Conservation (phyloP, 35 echinoderm and acorn worm genomes). For the Lytechinus pictus region DNA sequence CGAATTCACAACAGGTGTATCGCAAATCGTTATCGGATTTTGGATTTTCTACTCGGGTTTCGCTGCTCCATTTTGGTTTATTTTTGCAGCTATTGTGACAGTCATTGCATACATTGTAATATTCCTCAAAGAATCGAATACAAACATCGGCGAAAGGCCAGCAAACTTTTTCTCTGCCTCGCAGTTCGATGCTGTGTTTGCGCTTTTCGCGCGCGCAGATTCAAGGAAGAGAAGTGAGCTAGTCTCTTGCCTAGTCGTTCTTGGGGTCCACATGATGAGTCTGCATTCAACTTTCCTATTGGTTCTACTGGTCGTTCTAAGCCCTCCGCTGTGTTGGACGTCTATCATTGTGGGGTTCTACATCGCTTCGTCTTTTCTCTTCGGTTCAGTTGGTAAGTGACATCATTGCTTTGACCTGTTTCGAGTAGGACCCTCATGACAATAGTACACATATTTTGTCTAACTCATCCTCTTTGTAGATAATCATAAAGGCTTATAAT, state of each 20-base stretch:
- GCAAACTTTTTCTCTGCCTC: conserved; percentile 4
- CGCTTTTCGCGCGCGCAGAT: neutral
- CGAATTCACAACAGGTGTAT: conserved; percentile 45
- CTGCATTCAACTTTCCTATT: conserved; percentile 50
- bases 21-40: conserved; percentile 53
- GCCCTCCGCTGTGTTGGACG: conserved; percentile 57
- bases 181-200: conserved; percentile 49
- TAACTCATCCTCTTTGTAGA: too few relatives aligned
- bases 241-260: conserved; percentile 49
- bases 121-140: conserved; percentile 34
- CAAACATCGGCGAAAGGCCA: neutral
- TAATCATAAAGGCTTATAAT: too few relatives aligned
- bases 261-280: conserved; percentile 58
- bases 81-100: conserved; percentile 42
- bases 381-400: conserved; percentile 60
- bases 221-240: neutral
- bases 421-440: too few relatives aligned
- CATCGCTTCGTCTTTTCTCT: conserved; percentile 51
- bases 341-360: conserved; percentile 49
- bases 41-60: conserved; percentile 52
- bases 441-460: too few relatives aligned
- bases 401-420: neutral
- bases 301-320: conserved; percentile 41
- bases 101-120: conserved; percentile 42
- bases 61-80: conserved; percentile 54